Percentiles rank a stretch among this genome's conserved stretches.
Conservation (phyloP, 2,797 vertebrate species). For the Sphenodon punctatus region DNA sequence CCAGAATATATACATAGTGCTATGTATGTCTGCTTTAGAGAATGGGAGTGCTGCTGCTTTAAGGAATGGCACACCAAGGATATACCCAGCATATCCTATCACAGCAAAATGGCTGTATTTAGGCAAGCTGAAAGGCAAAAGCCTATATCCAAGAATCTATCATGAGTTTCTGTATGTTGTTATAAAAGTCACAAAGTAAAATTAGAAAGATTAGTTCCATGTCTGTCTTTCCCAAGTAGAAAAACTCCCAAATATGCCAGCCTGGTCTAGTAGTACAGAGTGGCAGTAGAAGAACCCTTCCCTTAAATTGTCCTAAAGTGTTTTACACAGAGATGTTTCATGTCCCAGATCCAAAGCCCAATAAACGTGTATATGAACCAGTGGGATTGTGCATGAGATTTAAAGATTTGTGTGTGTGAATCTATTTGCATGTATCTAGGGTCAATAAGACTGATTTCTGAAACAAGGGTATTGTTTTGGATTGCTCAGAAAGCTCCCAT, state of each 20-base stretch:
- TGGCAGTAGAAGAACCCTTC: neutral
- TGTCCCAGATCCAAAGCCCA: neutral
- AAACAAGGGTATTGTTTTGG: neutral
- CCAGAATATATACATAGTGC: rapidly evolving
- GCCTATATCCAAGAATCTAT: neutral
- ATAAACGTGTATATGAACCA: neutral
- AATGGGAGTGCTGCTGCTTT: neutral
- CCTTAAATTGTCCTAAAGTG: neutral
- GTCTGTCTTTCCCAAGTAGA: neutral
- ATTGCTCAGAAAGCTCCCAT: neutral
- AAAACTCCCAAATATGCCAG: neutral
- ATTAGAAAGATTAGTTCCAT: too few relatives aligned
- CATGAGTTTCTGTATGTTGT: too few relatives aligned
- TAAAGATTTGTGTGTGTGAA: neutral
- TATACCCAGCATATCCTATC: too few relatives aligned
- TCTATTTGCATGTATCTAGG: neutral
- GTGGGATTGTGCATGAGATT: neutral
- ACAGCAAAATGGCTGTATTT: too few relatives aligned
- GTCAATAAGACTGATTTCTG: neutral
- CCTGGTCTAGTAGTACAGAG: neutral
- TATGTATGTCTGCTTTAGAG: neutral
- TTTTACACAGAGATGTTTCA: rapidly evolving
- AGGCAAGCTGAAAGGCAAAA: neutral
- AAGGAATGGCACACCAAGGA: neutral
- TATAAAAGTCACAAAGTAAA: too few relatives aligned